A percentile compares a stretch with the other conserved stretches of the same genome.
These are phyloP conservation scores for Eupelmus urozonus DNA, from an alignment of 2,888 invertebrate genomes.

Conservation along the genomic window DNA sequence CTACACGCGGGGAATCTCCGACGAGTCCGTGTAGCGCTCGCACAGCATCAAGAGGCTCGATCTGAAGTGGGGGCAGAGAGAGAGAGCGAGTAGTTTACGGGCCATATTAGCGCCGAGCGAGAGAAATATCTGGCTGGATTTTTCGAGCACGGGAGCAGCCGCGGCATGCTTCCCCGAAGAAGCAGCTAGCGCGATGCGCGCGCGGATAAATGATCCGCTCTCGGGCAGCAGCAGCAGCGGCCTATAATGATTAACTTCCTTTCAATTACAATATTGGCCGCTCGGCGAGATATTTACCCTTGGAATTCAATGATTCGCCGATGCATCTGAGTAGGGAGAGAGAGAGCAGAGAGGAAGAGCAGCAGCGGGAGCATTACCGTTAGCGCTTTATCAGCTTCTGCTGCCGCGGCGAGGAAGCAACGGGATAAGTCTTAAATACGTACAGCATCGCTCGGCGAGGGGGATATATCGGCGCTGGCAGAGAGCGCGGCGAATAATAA, in stretches of 20 bases:
- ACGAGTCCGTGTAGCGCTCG: no score
- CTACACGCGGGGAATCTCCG: no score
- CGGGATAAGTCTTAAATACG: slow-evolving; percentile 42
- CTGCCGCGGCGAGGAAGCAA: slow-evolving; percentile 13
- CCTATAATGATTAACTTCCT: slow-evolving; percentile 49
- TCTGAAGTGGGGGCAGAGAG: background rate
- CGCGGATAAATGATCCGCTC: slow-evolving; percentile 38
- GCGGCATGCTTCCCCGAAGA: no score
- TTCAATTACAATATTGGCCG: slow-evolving; percentile 51
- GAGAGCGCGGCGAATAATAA: slow-evolving; percentile 33
- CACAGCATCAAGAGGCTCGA: no score
- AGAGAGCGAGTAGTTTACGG: background rate
- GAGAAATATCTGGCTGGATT: background rate
- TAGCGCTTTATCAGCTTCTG: slow-evolving; percentile 43
- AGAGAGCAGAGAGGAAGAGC: background rate
- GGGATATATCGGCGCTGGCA: background rate
- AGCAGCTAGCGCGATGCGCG: no score
- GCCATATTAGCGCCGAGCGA: background rate
- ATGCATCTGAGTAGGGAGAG: slow-evolving; percentile 14
- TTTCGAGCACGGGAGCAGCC: no score
- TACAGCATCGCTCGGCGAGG: background rate
- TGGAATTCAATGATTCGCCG: slow-evolving; percentile 43
- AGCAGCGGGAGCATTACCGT: slow-evolving; percentile 23
- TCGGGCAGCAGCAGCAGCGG: background rate
- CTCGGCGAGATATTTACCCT: slow-evolving; percentile 15